Base-by-base conservation (phyloP, 2,888 invertebrate genomes). In the Brachylomia viminalis region DNA sequence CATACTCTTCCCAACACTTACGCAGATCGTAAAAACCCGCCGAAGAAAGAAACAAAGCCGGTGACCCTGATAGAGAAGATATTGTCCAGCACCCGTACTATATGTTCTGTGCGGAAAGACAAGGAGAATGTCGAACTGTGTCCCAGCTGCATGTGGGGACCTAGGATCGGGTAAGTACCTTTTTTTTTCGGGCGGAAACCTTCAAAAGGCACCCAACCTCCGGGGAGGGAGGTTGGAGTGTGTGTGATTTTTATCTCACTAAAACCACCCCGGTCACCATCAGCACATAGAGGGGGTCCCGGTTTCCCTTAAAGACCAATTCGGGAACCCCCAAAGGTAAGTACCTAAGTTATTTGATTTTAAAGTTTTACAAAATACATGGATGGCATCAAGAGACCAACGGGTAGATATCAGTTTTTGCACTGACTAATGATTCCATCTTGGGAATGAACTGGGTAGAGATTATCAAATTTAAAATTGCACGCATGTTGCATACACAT, bases 71-170 rank as follows among this genome's bases (percentile, higher is more conserved):
- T 95, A 2, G 90, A 93, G 79, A 95, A 95, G 89, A 94, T 96
- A 33, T 84, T 96, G 0, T 96, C 96, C 0, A 94, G 96, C 70
- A 96, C 96, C 0, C 91, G 96, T 38, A 93, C 92, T 0, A 93
- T 93, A 33, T 90, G 91, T 71, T 84, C 91, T 0, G 90, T 92
- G 47, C 86, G 84, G 11, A 91, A 91, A 45, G 92, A 92, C 2
- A 93, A 92, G 67, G 94, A 94, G 73, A 92, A 92, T 8, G 38
- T 89, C 0, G 92, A 93, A 2, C 79, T 95, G 0, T 96, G 96
- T 72, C 96, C 96, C 4, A 95, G 95, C 66, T 96, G 96, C 86
- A 94, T 94, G 93, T 96, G 95, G 96, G 96, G 96, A 4, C 96
- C 96, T 1, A 89, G 85, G 79, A 92, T 95, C 33, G 95, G 96